phyloP scores from a whole-genome alignment of 2,113 vertebrate species.

The Platanista minor region DNA sequence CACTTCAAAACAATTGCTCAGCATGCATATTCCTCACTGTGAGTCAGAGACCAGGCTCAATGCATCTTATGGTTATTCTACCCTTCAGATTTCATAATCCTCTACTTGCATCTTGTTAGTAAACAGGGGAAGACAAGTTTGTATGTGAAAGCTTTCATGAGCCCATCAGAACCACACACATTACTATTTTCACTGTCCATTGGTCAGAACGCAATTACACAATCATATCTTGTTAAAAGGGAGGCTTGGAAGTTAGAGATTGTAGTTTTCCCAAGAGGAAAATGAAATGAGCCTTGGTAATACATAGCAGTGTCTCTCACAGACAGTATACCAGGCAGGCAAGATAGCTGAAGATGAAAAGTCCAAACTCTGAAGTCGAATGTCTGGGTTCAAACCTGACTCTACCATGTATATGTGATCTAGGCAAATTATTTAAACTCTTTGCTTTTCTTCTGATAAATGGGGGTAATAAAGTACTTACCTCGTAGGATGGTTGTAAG shows the following conservation, averaged over 20 bases:
- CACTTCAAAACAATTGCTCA: neutral
- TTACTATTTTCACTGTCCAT: neutral
- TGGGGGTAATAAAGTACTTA: neutral
- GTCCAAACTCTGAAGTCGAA: neutral
- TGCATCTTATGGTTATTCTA: neutral
- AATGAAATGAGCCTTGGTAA: neutral
- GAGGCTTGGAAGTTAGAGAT: neutral
- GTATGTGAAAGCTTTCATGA: neutral
- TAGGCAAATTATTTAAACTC: neutral
- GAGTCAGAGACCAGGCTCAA: neutral
- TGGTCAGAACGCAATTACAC: neutral
- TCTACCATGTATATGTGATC: neutral
- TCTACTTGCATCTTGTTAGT: neutral
- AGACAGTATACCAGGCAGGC: neutral
- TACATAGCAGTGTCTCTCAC: neutral
- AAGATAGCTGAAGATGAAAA: neutral
- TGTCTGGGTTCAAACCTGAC: neutral
- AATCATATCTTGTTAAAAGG: neutral
- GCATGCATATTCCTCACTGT: neutral
- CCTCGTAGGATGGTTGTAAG: neutral
- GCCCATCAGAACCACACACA: neutral
- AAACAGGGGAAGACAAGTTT: neutral
- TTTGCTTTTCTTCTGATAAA: neutral
- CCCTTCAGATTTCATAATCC: neutral
- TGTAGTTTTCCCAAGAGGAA: neutral